Conservation (phyloP, 1,140 invertebrate genomes). For the Acromyrmex echinatior region DNA sequence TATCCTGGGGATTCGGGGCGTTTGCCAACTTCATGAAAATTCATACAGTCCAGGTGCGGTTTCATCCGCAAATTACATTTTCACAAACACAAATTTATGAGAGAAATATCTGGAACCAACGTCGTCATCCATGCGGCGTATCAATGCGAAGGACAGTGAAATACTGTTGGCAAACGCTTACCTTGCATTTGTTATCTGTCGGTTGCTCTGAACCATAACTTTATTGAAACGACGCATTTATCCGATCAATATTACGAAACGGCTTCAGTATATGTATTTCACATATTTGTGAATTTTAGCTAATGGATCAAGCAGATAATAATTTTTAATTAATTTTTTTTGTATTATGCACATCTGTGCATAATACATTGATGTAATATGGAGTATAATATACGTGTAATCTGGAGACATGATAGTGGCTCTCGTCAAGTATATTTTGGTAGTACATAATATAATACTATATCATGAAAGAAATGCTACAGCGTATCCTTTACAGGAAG, state of each 20-base stretch:
- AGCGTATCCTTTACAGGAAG: no score
- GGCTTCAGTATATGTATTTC: background rate
- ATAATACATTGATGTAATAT: background rate
- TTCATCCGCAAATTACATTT: constrained; percentile 63
- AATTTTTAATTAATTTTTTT: background rate
- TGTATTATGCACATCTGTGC: background rate
- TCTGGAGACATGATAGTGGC: no score
- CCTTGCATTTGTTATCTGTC: constrained; percentile 26
- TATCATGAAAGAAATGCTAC: no score
- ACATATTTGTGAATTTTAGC: background rate
- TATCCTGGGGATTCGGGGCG: constrained; percentile 30
- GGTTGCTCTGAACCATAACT: background rate
- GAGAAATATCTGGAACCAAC: constrained; percentile 53
- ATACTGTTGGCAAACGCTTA: constrained; percentile 17
- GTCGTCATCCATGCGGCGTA: constrained; percentile 18
- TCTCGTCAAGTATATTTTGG: no score
- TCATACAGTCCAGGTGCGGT: constrained; percentile 60
- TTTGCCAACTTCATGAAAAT: constrained; percentile 68
- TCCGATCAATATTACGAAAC: background rate
- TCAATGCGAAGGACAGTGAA: constrained; percentile 30
- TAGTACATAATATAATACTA: no score
- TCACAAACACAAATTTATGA: constrained; percentile 60
- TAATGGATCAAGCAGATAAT: constrained; percentile 15
- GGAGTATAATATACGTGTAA: background rate
- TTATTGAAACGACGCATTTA: constrained; percentile 12